Base-by-base conservation (phyloP, 2,797 vertebrate genomes). In the Epinephelus coioides region DNA sequence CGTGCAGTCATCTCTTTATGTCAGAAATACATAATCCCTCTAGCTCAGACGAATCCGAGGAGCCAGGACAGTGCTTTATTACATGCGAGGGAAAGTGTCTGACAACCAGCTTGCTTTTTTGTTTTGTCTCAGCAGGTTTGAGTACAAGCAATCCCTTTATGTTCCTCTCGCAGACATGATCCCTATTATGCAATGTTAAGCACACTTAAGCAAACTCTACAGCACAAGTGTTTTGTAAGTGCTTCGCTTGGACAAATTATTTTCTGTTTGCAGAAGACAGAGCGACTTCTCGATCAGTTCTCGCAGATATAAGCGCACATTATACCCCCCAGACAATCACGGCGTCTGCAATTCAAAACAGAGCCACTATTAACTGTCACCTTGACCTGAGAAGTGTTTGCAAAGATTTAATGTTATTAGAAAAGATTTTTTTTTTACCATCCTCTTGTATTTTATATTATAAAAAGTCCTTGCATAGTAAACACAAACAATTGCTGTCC, bases 111-210 rank as follows among this genome's bases (percentile, higher is more conserved):
- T 69, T 69, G 76, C 75, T 61, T 84, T 30, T 89, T 90, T 93
- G 85, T 91, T 92, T 93, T 85, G 78, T 92, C 88, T 92, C 91
- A 82, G 90, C 91, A 89, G 86, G 85, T 90, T 90, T 89, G 77
- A 82, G 74, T 65, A 77, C 69, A 83, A 86, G 74, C 81, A 71
- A 80, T 83, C 71, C 65, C 66, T 89, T 88, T 79, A 66, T 80
- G 84, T 82, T 82, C 76, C 82, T 62, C 49, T 84, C 23, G 59
- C 50, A 89, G 81, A 78, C 66, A 60, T 66, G 68, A 88, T 82
- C 76, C 78, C 57, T 74, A 57, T 90, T 91, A 83, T 86, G 78
- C 54, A 86, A 70, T 70, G 79, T 88, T 89, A 90, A 86, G 74
- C 84, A 60, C 74, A 79, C 78, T 87, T 86, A 84, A 85, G 67